Percentiles rank a stretch among this genome's conserved stretches.
phyloP scores from a whole-genome alignment of 2,113 vertebrate species.

The Phasianus colchicus region DNA sequence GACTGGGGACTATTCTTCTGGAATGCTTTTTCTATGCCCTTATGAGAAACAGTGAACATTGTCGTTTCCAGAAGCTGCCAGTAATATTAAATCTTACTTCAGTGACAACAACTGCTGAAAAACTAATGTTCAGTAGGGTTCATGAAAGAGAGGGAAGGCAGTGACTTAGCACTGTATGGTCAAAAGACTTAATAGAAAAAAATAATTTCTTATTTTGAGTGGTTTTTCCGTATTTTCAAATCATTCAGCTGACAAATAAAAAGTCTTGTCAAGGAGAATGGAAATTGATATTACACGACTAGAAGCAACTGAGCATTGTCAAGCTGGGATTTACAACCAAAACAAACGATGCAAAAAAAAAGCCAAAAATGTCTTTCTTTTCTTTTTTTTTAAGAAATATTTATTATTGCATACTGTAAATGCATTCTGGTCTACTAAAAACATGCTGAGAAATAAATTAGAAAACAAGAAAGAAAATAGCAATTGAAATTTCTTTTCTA shows the following conservation, averaged over 20 bases:
- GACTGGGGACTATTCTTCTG: neutral
- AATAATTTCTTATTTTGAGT: neutral
- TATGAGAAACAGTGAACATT: neutral
- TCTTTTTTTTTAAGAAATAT: neutral
- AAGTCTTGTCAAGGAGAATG: neutral
- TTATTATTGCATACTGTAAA: neutral
- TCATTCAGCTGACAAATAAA: neutral
- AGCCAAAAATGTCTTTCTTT: neutral
- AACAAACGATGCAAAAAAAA: fast-evolving
- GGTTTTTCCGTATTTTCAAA: neutral
- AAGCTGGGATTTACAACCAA: neutral
- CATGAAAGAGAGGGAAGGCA: neutral
- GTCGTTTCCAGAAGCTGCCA: neutral
- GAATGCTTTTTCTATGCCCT: neutral
- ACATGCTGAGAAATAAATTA: neutral
- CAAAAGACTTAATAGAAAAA: neutral
- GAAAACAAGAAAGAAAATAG: neutral
- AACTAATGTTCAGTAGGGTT: neutral
- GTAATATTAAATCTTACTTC: neutral
- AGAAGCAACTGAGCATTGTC: neutral
- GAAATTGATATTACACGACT: neutral
- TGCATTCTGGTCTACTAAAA: neutral
- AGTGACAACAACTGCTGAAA: neutral
- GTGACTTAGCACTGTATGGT: neutral
- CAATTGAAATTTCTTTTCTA: neutral